A percentile compares a stretch with the other conserved stretches of the same genome.
phyloP scores from a whole-genome alignment of 2,888 invertebrate genomes.

The Noctua pronuba region DNA sequence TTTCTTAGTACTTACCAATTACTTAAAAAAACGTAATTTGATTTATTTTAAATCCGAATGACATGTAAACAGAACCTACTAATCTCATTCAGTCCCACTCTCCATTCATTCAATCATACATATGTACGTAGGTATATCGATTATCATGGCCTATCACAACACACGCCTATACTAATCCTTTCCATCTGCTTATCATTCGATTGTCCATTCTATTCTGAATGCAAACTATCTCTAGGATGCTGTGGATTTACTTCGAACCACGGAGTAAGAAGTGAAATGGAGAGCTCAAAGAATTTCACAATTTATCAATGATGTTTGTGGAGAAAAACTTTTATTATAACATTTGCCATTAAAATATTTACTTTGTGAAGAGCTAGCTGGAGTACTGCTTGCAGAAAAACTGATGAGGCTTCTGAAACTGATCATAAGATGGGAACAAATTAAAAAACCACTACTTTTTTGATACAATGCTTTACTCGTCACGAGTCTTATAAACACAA shows the following conservation, averaged over 20 bases:
- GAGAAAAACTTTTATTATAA: neutral
- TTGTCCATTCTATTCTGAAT: conserved; percentile 49
- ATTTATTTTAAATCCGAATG: conserved; percentile 2
- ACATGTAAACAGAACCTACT: neutral
- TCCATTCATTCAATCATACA: conserved; percentile 1
- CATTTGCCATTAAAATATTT: neutral
- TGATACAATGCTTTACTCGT: neutral
- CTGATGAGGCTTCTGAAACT: neutral
- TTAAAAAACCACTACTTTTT: neutral
- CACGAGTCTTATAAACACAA: neutral
- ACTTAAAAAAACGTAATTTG: no score
- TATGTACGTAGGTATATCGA: neutral
- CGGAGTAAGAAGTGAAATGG: conserved; percentile 13
- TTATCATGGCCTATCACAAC: conserved; percentile 34
- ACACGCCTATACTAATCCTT: conserved; percentile 45
- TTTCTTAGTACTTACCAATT: neutral
- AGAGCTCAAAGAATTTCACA: neutral
- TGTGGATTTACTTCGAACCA: conserved; percentile 36
- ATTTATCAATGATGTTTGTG: neutral
- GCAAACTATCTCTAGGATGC: conserved; percentile 54
- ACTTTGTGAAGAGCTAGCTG: neutral
- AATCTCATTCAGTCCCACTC: conserved; percentile 8
- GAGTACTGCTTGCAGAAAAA: neutral
- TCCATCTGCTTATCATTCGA: conserved; percentile 56
- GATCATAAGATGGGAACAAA: neutral